Evolutionary conservation across 2,888 invertebrate species (phyloP), one percentile per base, ranked within the genome.

Genomic region (Gari tellinella): DNA sequence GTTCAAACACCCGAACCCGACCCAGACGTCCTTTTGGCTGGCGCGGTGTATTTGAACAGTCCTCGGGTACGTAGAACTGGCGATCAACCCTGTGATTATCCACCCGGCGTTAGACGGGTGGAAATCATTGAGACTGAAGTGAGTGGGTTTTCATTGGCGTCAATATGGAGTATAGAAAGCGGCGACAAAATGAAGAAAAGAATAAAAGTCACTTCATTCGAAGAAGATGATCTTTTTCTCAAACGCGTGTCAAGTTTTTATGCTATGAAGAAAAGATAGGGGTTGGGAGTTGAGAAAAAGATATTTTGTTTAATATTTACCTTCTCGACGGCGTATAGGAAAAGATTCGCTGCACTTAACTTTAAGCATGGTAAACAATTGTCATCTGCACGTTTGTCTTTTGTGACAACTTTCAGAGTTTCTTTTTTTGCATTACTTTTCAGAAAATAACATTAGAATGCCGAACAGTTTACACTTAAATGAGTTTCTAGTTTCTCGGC

Each of bases 191-290:
- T 17, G 26, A 17, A 19, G 38, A 38, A 23, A 38, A 60, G 60
- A 60, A 70, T 70, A 64, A 65, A 70, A 70, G 70, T 64, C 70
- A 64, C 31, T 53, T 53, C 41, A 26, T 60, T 49, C 55, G 15
- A 41, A 38, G n/a, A 53, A 70, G 70, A 60, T 70, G 70, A 70
- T 70, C 70, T 55, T 70, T 70, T 64, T 70, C 64, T 49, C 64
- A 64, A 40, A 52, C 70, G 64, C 70, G 70, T 64, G 70, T 70
- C 64, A 70, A 56, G 60, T 64, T 70, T 64, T 70, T 58, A 7
- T 31, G 31, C 10, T 7, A 7, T 4, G 31, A 7, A 31, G 4
- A 31, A 31, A 31, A 31, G 31, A 31, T 10, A 10, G 10, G 4
- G 31, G n/a, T n/a, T 10, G 31, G 31, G 31, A 4, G 10, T 7